phyloP scores from a whole-genome alignment of 1,140 invertebrate genomes.

The Polyergus mexicanus region DNA sequence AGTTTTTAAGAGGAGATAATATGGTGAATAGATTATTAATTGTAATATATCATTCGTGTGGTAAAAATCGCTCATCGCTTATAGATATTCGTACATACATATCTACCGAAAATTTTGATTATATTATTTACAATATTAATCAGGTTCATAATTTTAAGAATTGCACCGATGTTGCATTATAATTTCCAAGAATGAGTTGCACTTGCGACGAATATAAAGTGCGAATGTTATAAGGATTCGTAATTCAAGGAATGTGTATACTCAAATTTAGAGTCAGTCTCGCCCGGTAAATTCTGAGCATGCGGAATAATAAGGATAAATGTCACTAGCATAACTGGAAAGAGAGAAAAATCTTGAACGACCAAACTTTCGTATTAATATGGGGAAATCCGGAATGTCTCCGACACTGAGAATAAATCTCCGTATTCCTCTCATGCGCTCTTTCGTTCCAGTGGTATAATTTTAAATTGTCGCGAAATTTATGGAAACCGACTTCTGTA shows the following conservation, averaged over 20 bases:
- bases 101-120: neutral
- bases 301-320: constrained; percentile 54
- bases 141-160: neutral
- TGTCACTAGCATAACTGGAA: constrained; percentile 43
- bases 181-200: constrained; percentile 24
- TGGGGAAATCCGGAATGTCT: constrained; percentile 79
- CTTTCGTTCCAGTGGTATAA: constrained; percentile 67
- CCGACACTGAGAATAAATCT: constrained; percentile 74
- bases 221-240: constrained; percentile 39
- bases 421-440: constrained; percentile 49
- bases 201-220: constrained; percentile 37
- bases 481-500: constrained; percentile 64
- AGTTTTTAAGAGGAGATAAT: neutral
- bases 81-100: neutral
- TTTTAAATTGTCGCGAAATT: constrained; percentile 73
- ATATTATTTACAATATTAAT: neutral
- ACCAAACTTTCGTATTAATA: constrained; percentile 80
- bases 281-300: constrained; percentile 55
- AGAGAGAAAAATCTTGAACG: constrained; percentile 71
- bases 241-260: constrained; percentile 45
- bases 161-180: neutral
- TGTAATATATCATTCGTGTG: neutral
- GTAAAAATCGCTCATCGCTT: neutral
- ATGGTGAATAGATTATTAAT: neutral
- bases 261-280: constrained; percentile 24